Conservation (phyloP, 2,888 invertebrate genomes). For the Chydorus sphaericus region DNA sequence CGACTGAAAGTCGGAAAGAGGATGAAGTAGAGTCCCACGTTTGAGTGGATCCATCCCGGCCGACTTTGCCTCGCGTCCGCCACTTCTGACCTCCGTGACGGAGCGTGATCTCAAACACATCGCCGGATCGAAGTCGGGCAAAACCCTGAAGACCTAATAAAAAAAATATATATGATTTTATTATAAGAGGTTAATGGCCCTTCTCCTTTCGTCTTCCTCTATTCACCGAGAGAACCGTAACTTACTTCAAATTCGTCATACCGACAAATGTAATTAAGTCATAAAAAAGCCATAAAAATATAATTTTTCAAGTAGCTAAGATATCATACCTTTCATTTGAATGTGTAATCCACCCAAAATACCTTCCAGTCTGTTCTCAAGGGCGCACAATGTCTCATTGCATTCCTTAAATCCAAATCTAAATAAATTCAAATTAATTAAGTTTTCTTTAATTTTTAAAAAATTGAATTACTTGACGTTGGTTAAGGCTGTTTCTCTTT, state of each 20-base stretch:
- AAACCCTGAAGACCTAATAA: slow-evolving; percentile 38
- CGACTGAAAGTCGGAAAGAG: slow-evolving; percentile 33
- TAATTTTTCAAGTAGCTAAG: neutral
- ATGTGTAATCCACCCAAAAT: slow-evolving; percentile 36
- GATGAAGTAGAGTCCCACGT: slow-evolving; percentile 33
- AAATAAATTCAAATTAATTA: slow-evolving; percentile 17
- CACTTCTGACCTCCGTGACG: slow-evolving; percentile 40
- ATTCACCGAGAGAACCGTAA: too few relatives aligned
- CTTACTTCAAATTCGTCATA: too few relatives aligned
- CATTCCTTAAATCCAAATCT: slow-evolving; percentile 32
- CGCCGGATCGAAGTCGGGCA: slow-evolving; percentile 40
- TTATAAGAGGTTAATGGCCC: neutral
- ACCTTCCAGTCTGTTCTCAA: slow-evolving; percentile 34
- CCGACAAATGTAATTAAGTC: too few relatives aligned
- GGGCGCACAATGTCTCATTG: slow-evolving; percentile 33
- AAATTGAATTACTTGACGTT: slow-evolving; percentile 28
- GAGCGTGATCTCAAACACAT: slow-evolving; percentile 39
- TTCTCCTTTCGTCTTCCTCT: too few relatives aligned
- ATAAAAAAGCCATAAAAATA: too few relatives aligned
- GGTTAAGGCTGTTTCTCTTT: slow-evolving; percentile 30
- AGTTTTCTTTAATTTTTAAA: neutral
- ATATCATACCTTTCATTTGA: slow-evolving; percentile 32
- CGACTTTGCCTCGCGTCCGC: slow-evolving; percentile 37
- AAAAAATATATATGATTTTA: slow-evolving; percentile 9
- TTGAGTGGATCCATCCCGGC: slow-evolving; percentile 34